Base-by-base conservation (phyloP, 2,113 vertebrate genomes). In the Vicugna pacos region DNA sequence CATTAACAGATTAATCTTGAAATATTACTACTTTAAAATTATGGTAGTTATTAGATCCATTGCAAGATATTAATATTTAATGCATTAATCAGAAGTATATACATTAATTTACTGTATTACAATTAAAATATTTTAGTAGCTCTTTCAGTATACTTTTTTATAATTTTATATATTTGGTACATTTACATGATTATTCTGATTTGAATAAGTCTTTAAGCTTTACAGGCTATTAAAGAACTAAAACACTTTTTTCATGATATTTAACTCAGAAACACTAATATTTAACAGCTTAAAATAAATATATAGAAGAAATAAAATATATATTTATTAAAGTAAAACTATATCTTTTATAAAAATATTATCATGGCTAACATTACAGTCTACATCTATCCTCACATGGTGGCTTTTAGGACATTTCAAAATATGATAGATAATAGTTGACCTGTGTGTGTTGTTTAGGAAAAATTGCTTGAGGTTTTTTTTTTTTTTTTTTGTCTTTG, bases 71-170 rank as follows among this genome's bases (percentile, higher is more conserved):
- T 69, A 81, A 86, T 75, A 94, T 58, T 86, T 92, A 86, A 92
- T 94, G 1, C 6, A 22, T 64, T 82, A 91, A 80, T 93, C 15
- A 62, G 13, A 90, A 73, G 0, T 88, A 1, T 10, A 84, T 69
- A 24, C 8, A 32, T 88, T 83, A 92, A 60, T 90, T 92, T 79
- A 79, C 26, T 54, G 6, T 64, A 86, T 75, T 76, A 15, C 19
- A 89, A 42, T 62, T 91, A 60, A 91, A 88, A 79, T 64, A 84
- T 69, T 89, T 95, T 70, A 76, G n/a, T 72, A 86, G 26, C 5
- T 73, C 38, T 89, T 70, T 90, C 20, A 87, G 62, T 46, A 76
- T 22, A 93, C 70, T 86, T 67, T 92, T 76, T 79, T 14, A 8
- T 83, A 62, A n/a, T 86, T 38, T 77, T 65, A 76, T 65, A 2